Base-by-base conservation (phyloP, 2,888 invertebrate genomes). In the Caenorhabditis zanzibari region DNA sequence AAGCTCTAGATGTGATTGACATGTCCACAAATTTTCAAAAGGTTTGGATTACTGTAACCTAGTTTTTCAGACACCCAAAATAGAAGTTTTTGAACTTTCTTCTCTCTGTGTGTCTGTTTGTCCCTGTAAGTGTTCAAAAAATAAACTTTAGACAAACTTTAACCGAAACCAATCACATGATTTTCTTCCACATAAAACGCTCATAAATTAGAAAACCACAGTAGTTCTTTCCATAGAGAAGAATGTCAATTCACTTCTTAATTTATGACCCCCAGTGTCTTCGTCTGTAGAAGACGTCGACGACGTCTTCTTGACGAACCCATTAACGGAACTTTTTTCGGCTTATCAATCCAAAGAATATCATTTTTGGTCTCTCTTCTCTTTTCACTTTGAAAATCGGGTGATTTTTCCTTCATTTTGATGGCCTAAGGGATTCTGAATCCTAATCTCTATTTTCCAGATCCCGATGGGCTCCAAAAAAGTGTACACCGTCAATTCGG, bases 401-500 rank as follows among this genome's bases (percentile, higher is more conserved):
- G 47, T 47, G 47, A 47, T 47, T 47, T 47, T 19, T 5, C 14
- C 16, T 44, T 44, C n/a, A n/a, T n/a, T n/a, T n/a, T n/a, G n/a
- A n/a, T n/a, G n/a, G n/a, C n/a, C 16, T 9, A 44, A 3, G 44
- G 44, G 44, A 16, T 44, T 44, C 16, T 44, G 44, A 44, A 44
- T 38, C 16, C 16, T 44, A 7, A 32, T 6, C 32, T 32, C 32
- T 32, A 7, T 47, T 47, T 47, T 47, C 19, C 7, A 47, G 19
- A 47, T 5, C 19, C 19, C n/a, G 52, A 77, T 77, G 77, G 71
- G 77, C 7, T 38, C 63, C 16, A 77, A 77, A 69, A 77, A 71
- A 52, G 77, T 77, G 61, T 77, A 77, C 26, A 61, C 59, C 16
- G 77, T 77, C 63, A 54, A 68, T 26, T 54, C 77, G 24, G 77